Conservation (phyloP, 1,140 invertebrate species). For the Neotoxoptera formosana region DNA sequence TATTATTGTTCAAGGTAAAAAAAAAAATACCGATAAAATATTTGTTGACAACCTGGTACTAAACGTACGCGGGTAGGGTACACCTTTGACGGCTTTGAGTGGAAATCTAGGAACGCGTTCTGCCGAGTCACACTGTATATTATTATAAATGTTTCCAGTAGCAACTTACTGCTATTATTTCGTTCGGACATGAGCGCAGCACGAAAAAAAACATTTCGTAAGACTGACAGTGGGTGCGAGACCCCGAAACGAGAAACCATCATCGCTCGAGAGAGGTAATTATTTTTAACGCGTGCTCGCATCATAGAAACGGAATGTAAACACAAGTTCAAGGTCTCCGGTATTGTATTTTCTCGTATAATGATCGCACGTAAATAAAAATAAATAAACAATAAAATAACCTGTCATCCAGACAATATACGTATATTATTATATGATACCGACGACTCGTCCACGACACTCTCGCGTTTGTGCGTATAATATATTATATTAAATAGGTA, state of each 20-base stretch:
- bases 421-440: background rate
- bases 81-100: background rate
- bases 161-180: background rate
- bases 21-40: background rate
- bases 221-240: background rate
- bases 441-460: background rate
- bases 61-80: background rate
- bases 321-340: conserved; percentile 7
- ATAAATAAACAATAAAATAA: background rate
- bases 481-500: background rate
- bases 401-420: background rate
- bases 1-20: background rate
- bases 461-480: background rate
- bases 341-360: background rate
- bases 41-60: background rate
- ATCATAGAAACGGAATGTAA: conserved; percentile 14
- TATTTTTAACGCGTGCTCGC: background rate
- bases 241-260: background rate
- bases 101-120: background rate
- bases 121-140: background rate
- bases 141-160: background rate
- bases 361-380: background rate
- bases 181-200: background rate
- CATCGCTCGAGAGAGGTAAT: background rate
- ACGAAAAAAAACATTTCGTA: background rate